Base-by-base conservation (phyloP, 1,140 invertebrate species). In the Aphidius gifuensis region DNA sequence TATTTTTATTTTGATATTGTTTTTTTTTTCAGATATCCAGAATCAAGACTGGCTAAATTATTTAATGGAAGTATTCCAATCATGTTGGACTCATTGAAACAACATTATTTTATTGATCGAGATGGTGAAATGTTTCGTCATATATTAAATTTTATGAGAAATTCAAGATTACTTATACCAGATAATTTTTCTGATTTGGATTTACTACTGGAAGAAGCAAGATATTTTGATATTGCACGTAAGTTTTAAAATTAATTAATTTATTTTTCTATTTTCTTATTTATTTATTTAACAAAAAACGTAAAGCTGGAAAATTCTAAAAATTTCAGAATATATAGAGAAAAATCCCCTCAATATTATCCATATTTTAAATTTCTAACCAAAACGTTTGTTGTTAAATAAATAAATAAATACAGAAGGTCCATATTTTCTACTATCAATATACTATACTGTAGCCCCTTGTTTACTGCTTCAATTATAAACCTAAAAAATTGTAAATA, bases 41-140 rank as follows among this genome's bases (percentile, higher is more conserved):
- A 97, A 53, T 97, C 95, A 4, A 87, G 90, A 68, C 83, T 98
- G 65, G 93, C 93, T 1, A 91, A 92, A 77, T 87, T 98, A 72
- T 98, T 98, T 81, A 97, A 96, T 73, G 96, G 96, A n/a, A 90
- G 87, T 66, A 96, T 97, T 70, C 96, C 96, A 1, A 97, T 98
- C 66, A 94, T 98, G 4, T 80, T 98, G 71, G 96, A 98, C 75
- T 94, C 92, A 5, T 81, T 98, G 67, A 98, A 98, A 77, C 96
- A 98, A 75, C 96, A 98, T 75, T 98, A 98, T 79, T 98, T 98
- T 83, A 97, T 98, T 68, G 96, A 98, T 82, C 85, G 95, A 63
- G 94, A 97, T 72, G 94, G 94, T 1, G 91, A 90, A 54, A 95
- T 97, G 92, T 98, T 97, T 81, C 86, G 95, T 21, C 94, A 97